Evolutionary conservation across 2,888 invertebrate species (phyloP).

Genomic region (Eucera pruinosa): DNA sequence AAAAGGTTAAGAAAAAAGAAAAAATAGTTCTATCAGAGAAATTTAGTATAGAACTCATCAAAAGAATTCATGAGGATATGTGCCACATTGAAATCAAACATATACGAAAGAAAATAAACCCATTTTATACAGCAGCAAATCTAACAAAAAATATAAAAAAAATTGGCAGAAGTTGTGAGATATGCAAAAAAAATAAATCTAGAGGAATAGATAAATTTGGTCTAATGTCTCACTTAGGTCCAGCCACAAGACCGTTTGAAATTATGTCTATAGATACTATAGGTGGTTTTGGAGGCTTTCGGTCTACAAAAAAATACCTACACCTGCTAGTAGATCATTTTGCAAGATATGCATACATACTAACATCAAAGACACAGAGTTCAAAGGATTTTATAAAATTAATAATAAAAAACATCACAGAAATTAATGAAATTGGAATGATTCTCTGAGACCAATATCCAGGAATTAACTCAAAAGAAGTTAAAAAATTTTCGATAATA

Average conservation of each 20-base stretch:
- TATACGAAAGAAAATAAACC: background rate
- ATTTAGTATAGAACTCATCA: background rate
- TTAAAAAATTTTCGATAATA: no score
- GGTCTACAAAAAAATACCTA: constrained; percentile 2
- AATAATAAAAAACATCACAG: background rate
- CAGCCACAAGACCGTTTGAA: constrained; percentile 4
- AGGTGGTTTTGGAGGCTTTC: constrained; percentile 17
- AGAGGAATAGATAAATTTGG: no score
- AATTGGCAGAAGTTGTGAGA: background rate
- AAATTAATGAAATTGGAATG: background rate
- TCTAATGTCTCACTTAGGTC: no score
- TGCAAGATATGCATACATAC: constrained; percentile 23
- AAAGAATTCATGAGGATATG: background rate
- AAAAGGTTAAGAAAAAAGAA: no score
- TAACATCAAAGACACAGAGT: constrained; percentile 13
- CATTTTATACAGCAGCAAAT: constrained; percentile 6
- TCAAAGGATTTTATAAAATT: constrained; percentile 30
- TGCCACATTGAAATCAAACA: constrained; percentile 8
- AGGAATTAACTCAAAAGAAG: no score
- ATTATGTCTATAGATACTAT: constrained; percentile 25
- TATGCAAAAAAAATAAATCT: constrained; percentile 2
- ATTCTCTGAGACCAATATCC: no score
- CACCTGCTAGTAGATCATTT: constrained; percentile 28
- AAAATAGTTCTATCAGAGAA: constrained; percentile 20
- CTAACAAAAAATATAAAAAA: background rate